These are phyloP conservation scores for Pristionchus japonicus DNA, from an alignment of 2,888 invertebrate species.

Conservation along the genomic window DNA sequence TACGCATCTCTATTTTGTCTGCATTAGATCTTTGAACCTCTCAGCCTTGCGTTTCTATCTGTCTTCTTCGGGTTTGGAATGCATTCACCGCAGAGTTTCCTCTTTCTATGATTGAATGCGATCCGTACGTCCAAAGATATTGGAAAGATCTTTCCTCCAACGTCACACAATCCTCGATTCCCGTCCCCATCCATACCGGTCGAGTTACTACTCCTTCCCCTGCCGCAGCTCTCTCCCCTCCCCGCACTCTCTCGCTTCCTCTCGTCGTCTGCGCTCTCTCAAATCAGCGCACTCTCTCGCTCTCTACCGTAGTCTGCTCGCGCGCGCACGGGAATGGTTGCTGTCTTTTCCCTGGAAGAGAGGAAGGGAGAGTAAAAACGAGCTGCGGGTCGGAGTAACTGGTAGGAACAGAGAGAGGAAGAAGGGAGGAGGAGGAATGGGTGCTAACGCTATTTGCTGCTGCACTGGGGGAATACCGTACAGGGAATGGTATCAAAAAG, in stretches of 20 bases:
- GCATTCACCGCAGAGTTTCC: no score
- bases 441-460: no score
- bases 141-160: neutral
- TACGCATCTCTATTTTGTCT: no score
- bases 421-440: neutral
- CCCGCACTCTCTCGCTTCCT: neutral
- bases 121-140: neutral
- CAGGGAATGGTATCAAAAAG: neutral
- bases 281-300: neutral
- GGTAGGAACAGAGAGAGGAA: conserved; percentile 36
- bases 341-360: conserved; percentile 1
- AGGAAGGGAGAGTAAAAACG: neutral
- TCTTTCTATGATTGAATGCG: no score
- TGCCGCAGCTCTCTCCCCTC: neutral
- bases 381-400: neutral
- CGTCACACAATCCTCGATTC: conserved; percentile 27
- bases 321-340: neutral
- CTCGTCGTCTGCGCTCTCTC: neutral
- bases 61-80: no score
- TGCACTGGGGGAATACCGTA: neutral
- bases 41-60: no score
- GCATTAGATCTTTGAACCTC: no score
- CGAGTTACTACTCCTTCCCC: neutral
- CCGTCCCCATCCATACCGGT: conserved; percentile 29
- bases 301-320: neutral